Conservation (phyloP, 1,140 invertebrate species). For the Orchestia grillus region DNA sequence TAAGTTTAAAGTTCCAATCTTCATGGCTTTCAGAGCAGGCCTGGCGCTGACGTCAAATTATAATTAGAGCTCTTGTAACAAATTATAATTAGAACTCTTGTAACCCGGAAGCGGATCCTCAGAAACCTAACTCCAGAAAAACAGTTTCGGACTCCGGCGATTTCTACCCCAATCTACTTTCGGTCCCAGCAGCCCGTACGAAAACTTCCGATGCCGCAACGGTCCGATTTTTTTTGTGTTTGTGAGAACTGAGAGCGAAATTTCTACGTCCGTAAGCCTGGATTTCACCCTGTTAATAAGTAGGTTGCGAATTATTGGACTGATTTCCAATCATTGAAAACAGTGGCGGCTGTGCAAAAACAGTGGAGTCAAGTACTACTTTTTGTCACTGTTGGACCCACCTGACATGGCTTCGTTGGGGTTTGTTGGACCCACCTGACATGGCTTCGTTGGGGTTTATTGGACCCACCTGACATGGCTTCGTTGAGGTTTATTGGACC, state of each 20-base stretch:
- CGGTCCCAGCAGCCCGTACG: not conserved
- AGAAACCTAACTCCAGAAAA: not conserved
- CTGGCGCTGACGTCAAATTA: not conserved
- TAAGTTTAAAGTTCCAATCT: not conserved
- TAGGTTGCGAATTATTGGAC: not conserved
- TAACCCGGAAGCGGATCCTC: not conserved
- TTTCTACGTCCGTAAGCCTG: not conserved
- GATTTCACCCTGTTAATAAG: not conserved
- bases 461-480: conserved; percentile 28
- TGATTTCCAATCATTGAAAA: not conserved
- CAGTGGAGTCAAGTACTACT: not conserved
- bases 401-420: conserved; percentile 31
- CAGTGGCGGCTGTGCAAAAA: not conserved
- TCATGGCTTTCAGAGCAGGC: not conserved
- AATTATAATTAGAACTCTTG: not conserved
- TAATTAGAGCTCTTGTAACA: not conserved
- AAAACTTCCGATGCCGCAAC: not conserved
- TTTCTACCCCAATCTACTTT: not conserved
- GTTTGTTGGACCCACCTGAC: too few species aligned
- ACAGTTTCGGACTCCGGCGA: not conserved
- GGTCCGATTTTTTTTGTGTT: not conserved
- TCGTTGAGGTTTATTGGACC: not conserved
- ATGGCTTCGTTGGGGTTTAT: too few species aligned
- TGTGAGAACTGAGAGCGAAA: not conserved
- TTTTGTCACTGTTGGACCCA: not conserved